Evolutionary conservation across 1,140 invertebrate genomes (phyloP).

Genomic region (Nylanderia fulva): DNA sequence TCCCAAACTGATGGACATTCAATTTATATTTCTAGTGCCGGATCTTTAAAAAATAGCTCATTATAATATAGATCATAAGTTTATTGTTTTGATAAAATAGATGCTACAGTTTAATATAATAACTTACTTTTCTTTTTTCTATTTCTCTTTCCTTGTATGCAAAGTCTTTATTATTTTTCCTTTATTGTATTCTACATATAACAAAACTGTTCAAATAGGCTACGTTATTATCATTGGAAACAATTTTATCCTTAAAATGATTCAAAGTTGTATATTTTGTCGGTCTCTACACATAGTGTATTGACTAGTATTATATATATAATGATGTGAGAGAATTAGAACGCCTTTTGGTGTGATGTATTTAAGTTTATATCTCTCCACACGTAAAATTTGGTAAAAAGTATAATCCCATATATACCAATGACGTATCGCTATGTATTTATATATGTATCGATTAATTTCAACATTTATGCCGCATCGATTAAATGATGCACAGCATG

Average conservation of each 20-base stretch:
- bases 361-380: not conserved
- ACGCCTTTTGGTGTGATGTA: not conserved
- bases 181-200: too few species aligned
- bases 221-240: not conserved
- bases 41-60: slow-evolving; percentile 28
- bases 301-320: not conserved
- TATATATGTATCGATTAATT: slow-evolving; percentile 2
- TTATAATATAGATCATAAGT: slow-evolving; percentile 42
- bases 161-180: not conserved
- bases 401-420: slow-evolving; percentile 4
- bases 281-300: not conserved
- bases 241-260: not conserved
- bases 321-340: not conserved
- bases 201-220: not conserved
- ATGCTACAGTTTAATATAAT: slow-evolving; percentile 1
- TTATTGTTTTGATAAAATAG: slow-evolving; percentile 32
- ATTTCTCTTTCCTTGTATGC: not conserved
- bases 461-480: not conserved
- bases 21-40: slow-evolving; percentile 43
- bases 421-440: not conserved
- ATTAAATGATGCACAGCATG: slow-evolving; percentile 5
- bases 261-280: slow-evolving; percentile 3
- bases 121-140: not conserved
- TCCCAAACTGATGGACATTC: not conserved
- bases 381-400: slow-evolving; percentile 8